Base-by-base conservation (phyloP, 2,797 vertebrate species). In the Acropternis orthonyx region DNA sequence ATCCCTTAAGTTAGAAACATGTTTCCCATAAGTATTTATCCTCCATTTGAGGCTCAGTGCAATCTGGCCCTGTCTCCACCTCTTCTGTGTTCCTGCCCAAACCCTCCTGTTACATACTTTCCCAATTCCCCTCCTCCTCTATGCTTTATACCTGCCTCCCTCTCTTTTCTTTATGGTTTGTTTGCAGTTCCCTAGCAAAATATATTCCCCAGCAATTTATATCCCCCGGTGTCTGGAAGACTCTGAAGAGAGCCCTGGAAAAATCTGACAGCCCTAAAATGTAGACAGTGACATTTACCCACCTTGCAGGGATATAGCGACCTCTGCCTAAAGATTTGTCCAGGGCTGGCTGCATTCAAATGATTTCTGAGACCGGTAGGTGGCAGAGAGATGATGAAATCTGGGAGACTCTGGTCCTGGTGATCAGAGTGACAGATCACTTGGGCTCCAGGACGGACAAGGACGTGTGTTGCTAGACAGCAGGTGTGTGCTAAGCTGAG, bases 331-430 rank as follows among this genome's bases (percentile, higher is more conserved):
- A 46, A 68, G 34, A 14, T 62, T 51, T 66, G 28, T 22, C 62
- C 28, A 17, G 62, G 16, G 12, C 34, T 63, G 51, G 34, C 34
- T 67, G 5, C n/a, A 7, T 62, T 72, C 9, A 8, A 48, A 15
- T 63, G 37, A 37, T 37, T 68, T 58, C 65, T 85, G 88, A 87
- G 49, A 30, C 88, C 41, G 1, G 92, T 21, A 92, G 94, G 85
- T 91, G 92, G 90, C 95, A 95, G 88, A 95, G 71, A 73, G 85
- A 67, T 88, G 83, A 85, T 58, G n/a, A 79, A 75, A 71, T 56
- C 73, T 48, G 77, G 10, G 52, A 65, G 28, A 12, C 30, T 56
- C 26, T 27, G n/a, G 27, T 36, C 32, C 30, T 37, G 20, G 62
- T 13, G 32, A 44, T 55, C 26, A 44, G 52, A 62, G 27, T 0